Evolutionary conservation across 2,797 vertebrate genomes (phyloP), one percentile per base, ranked within the genome.

Genomic region (Rhabdomys pumilio): DNA sequence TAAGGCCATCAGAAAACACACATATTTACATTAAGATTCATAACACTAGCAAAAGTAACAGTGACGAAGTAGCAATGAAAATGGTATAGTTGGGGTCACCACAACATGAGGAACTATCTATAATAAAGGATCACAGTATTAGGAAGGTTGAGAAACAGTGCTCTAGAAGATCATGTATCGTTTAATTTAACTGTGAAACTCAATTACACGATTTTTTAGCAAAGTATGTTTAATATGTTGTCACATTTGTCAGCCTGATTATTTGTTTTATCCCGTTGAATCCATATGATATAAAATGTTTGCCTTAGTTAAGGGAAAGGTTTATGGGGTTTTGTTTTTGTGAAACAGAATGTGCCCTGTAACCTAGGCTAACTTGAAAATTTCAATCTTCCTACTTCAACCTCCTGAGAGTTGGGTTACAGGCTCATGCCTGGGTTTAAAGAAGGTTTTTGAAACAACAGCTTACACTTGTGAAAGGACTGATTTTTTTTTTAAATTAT

Each of bases 161-260:
- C 44, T 67, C 61, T 53, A 73, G 47, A 8, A 90, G 17, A 24
- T 93, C 47, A 59, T 13, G 0, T 72, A 26, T 90, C 90, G 91
- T 95, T 95, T 81, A 90, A 61, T 69, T 76, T 83, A 55, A 3
- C 13, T 94, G 34, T 93, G 73, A 95, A 83, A 81, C 89, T 88
- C 38, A 89, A 91, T 83, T 44, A 24, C 89, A 87, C 90, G 10
- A 2, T 89, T 77, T 97, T 97, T 85, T 72, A 47, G 34, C 44
- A 83, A 93, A 89, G 13, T 89, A 55, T 38, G 15, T 38, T 90
- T 61, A 95, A 84, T 82, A 81, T 88, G 67, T 29, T 65, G 0
- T 95, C 91, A 93, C n/a, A 93, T 94, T 95, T 63, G 19, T 14
- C 93, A 59, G 5, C 31, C 15, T 82, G 53, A 83, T 90, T 90